Evolutionary conservation across 2,888 invertebrate species (phyloP), one percentile per base, ranked within the genome.

Genomic region (Bombylius discolor): DNA sequence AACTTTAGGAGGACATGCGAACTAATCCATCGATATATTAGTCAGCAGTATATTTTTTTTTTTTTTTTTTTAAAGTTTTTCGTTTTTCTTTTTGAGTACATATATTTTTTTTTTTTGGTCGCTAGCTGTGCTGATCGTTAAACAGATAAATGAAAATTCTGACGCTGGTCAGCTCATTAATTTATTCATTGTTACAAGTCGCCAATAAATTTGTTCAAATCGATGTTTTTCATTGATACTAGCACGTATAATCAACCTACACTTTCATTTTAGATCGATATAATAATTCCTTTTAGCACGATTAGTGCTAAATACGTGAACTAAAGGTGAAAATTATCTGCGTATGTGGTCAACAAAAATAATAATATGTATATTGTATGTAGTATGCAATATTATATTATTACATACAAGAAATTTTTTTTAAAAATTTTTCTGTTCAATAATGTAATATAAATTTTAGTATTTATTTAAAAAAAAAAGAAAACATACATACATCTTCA

Each of bases 201-300:
- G 59, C 59, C 57, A 59, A 59, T 59, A 59, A 59, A 59, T 59
- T 59, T 59, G 59, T 59, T 51, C 56, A 53, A 58, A 58, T 53
- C 56, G 58, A 59, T 59, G 59, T 59, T 55, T 55, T 50, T 47
- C 39, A 45, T 51, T 55, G 55, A 55, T 55, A 55, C 47, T 50
- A 55, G 50, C 55, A 55, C 55, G 46, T 55, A 55, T 50, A 23
- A 47, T 46, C 42, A 31, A 32, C 51, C 55, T 55, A 50, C 55
- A 42, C 39, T 42, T 42, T 42, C 39, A 42, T 42, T 42, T 4
- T 11, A 42, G 9, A 42, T 11, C 39, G 39, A 42, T 42, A 23
- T 23, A 23, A 23, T 42, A 42, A 42, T 42, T 42, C 12, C 39
- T 42, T 42, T 23, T 42, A 11, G 39, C 39, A 42, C 39, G 39